Evolutionary conservation across 2,113 vertebrate genomes (phyloP), one percentile per base, ranked within the genome.

Genomic region (Dromiciops gliroides): DNA sequence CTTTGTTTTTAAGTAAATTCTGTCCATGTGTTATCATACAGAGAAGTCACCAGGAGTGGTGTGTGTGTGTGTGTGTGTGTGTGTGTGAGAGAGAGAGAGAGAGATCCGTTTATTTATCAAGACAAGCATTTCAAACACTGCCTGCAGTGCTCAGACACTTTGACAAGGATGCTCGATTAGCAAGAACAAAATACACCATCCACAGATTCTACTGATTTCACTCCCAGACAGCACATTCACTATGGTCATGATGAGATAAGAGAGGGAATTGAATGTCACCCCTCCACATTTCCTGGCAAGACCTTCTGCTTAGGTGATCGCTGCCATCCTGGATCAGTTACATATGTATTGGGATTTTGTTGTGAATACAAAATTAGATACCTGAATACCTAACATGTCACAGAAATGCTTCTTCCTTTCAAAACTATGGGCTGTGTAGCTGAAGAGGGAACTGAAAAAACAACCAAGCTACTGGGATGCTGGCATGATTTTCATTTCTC

Each of bases 251-350:
- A 48, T 25, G 4, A 56, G 23, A 95, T 2, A 75, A 83, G 90
- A 67, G 89, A 92, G 31, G 75, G 89, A 37, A 26, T 23, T 83
- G 47, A 49, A 14, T 60, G 48, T n/a, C 48, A 60, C 53, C 24
- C 75, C 91, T 94, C 93, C 28, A 93, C n/a, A 83, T n/a, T 96
- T 92, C 93, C 92, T 89, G 50, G 89, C 94, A 83, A 44, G 67
- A 83, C 16, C 92, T 51, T 67, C 92, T 91, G 95, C 56, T 50
- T 26, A 44, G 51, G 47, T 49, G 53, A 94, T 24, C 44, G 94
- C 91, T 95, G 88, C 60, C 47, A 47, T 92, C 89, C 67, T 44
- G 0, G 37, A 83, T 44, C 22, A 44, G n/a, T 44, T 83, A 67
- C 56, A 31, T n/a, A 23, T 93, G 90, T 53, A 49, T 23, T 23